phyloP scores from a whole-genome alignment of 2,888 invertebrate genomes.

The Leucophora obtusa region DNA sequence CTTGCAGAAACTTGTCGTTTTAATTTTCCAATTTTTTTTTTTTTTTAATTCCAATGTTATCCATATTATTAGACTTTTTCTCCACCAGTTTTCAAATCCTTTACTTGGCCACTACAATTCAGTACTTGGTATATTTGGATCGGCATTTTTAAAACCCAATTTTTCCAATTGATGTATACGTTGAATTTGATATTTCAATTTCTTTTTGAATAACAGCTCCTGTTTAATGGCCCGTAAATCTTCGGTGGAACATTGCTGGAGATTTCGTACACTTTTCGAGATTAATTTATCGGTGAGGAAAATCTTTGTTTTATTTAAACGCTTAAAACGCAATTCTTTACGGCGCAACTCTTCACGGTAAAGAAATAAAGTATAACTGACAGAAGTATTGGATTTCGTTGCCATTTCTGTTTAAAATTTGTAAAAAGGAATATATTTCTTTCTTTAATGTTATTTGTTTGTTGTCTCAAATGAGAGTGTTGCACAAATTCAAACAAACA shows the following conservation, averaged over 20 bases:
- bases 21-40: too few relatives aligned
- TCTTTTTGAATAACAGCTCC: slow-evolving; percentile 70
- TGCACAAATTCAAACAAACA: neutral
- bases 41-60: too few relatives aligned
- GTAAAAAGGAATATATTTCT: neutral
- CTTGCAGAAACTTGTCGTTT: too few relatives aligned
- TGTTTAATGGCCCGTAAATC: slow-evolving; percentile 69
- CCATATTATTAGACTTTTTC: too few relatives aligned
- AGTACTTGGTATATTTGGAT: slow-evolving; percentile 64
- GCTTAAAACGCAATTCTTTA: slow-evolving; percentile 67
- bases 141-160: slow-evolving; percentile 69
- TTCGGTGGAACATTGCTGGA: slow-evolving; percentile 67
- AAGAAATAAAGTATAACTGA: slow-evolving; percentile 69
- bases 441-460: neutral
- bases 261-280: slow-evolving; percentile 67
- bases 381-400: slow-evolving; percentile 5
- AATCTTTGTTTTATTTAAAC: slow-evolving; percentile 69
- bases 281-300: slow-evolving; percentile 69
- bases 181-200: slow-evolving; percentile 67
- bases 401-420: too few relatives aligned
- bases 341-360: slow-evolving; percentile 69
- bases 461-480: neutral
- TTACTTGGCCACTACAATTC: neutral
- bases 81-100: too few relatives aligned
- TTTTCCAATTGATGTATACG: slow-evolving; percentile 67